Evolutionary conservation across 2,113 vertebrate species (phyloP), one percentile per base, ranked within the genome.

Genomic region (Trogon melanurus): DNA sequence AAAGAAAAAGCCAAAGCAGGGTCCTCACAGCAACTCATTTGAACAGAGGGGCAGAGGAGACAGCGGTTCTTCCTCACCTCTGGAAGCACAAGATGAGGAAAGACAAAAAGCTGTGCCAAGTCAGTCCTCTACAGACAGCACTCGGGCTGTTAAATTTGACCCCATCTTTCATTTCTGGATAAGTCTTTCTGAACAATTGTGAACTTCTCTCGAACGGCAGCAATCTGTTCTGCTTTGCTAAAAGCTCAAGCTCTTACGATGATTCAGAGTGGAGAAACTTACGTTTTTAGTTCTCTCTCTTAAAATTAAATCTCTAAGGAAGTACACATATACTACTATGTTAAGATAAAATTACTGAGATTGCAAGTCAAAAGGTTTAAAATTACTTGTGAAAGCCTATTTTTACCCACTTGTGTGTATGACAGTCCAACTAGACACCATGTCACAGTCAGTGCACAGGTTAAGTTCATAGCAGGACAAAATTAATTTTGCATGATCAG

Each of bases 381-480:
- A 67, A 34, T 38, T 76, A 41, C 36, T 62, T 88, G 22, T 80
- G 57, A 89, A 91, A 78, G 26, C 48, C 65, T 85, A 67, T 58
- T 90, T 90, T 76, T 94, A 88, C 9, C 19, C 32, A 48, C 22
- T 79, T 75, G 23, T 65, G 29, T 44, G 23, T 38, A 56, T 16
- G 44, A 85, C 75, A 85, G 64, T 47, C 38, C 36, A 74, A 79
- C 30, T 15, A 79, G 58, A 73, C 53, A 79, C 62, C 17, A 54
- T 45, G 48, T 21, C 64, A 61, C 34, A 57, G 44, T 51, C 67
- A 79, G 20, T 13, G 6, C 32, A 62, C 47, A 95, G 36, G 38
- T 67, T 78, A 89, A 82, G 91, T 45, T 90, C 67, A 93, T 82
- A 94, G 82, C 50, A 95, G 56, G 62, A 57, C n/a, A 73, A 60